Conservation (phyloP, 2,888 invertebrate genomes). For the Drosophila austrosaltans region DNA sequence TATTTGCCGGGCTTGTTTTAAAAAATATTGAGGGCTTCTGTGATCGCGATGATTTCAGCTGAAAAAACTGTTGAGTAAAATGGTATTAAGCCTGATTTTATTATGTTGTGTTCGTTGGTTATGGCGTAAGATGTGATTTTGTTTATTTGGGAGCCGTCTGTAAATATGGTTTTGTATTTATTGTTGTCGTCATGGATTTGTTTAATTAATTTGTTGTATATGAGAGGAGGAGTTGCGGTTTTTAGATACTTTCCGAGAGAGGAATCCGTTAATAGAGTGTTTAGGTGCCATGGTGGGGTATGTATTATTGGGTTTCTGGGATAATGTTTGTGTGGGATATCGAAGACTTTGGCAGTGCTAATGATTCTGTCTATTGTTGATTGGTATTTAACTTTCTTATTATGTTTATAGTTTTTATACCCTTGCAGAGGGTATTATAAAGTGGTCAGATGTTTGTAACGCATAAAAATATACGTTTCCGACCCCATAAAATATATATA, state of each 20-base stretch:
- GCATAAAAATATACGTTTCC: no score
- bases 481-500: no score
- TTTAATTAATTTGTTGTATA: constrained; percentile 14
- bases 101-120: constrained; percentile 9
- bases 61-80: constrained; percentile 12
- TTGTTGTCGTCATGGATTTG: constrained; percentile 19
- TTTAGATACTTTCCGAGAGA: constrained; percentile 4
- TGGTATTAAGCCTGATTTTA: constrained; percentile 15
- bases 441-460: no score
- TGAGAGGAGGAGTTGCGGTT: constrained; percentile 13
- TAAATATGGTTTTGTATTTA: constrained; percentile 19
- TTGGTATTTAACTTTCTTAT: constrained; percentile 9
- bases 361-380: constrained; percentile 18
- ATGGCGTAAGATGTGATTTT: constrained; percentile 23
- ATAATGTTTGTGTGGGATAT: constrained; percentile 2
- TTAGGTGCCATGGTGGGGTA: constrained; percentile 23
- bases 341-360: constrained; percentile 3
- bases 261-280: constrained; percentile 12
- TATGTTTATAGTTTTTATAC: neutral
- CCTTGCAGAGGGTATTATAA: no score
- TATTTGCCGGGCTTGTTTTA: constrained; percentile 4
- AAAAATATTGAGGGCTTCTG: constrained; percentile 15
- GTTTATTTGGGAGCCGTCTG: constrained; percentile 11
- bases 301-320: constrained; percentile 14
- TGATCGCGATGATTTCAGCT: constrained; percentile 15